Conservation (phyloP, 2,797 vertebrate genomes). For the Cossypha caffra region DNA sequence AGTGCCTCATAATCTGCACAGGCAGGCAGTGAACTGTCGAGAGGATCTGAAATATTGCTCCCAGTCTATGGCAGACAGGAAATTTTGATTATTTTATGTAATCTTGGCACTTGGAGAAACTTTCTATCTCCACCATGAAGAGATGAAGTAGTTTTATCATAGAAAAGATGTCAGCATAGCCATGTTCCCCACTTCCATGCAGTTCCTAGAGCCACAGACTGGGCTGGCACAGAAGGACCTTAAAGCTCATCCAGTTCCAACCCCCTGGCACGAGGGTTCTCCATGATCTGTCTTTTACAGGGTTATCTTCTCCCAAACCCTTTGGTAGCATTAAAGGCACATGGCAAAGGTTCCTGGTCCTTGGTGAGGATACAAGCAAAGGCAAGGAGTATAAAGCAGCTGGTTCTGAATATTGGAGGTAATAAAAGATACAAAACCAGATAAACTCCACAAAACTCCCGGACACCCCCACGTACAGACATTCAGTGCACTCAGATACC, state of each 20-base stretch:
- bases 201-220: not conserved
- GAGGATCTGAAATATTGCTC: not conserved
- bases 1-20: not conserved
- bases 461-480: fast-evolving
- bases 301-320: not conserved
- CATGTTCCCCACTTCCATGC: not conserved
- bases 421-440: not conserved
- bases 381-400: not conserved
- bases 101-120: not conserved
- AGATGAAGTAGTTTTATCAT: not conserved
- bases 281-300: fast-evolving
- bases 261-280: not conserved
- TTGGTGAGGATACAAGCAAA: not conserved
- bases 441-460: not conserved
- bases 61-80: not conserved
- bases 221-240: not conserved
- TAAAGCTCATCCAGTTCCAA: not conserved
- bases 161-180: not conserved
- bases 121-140: not conserved
- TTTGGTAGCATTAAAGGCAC: fast-evolving
- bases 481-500: no score
- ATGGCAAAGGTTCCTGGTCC: not conserved
- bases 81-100: not conserved
- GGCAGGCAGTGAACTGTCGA: not conserved
- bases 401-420: not conserved